phyloP scores from a whole-genome alignment of 2,888 invertebrate genomes.

The Oligia fasciuncula region DNA sequence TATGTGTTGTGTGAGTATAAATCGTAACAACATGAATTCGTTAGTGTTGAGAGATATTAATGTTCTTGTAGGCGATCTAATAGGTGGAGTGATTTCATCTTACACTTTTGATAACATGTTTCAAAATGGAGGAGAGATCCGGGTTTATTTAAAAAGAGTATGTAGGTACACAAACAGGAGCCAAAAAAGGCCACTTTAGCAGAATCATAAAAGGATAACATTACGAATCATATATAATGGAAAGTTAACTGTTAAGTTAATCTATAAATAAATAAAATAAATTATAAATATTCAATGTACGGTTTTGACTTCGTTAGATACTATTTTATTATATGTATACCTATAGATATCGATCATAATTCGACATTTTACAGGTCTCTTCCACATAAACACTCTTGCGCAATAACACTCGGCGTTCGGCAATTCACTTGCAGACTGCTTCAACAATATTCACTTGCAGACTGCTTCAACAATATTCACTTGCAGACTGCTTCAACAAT shows the following conservation, averaged over 20 bases:
- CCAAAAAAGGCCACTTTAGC: too few relatives aligned
- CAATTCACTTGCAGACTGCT: not conserved
- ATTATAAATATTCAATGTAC: too few relatives aligned
- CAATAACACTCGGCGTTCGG: not conserved
- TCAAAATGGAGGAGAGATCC: conserved; percentile 4
- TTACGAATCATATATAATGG: too few relatives aligned
- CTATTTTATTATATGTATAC: too few relatives aligned
- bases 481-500: not conserved
- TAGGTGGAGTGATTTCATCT: not conserved
- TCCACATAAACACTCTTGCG: not conserved
- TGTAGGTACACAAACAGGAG: not conserved
- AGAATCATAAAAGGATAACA: too few relatives aligned
- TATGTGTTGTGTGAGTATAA: not conserved
- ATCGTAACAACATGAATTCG: not conserved
- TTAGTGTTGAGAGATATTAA: conserved; percentile 9
- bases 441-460: not conserved
- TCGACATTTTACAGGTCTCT: not conserved
- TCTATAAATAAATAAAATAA: too few relatives aligned
- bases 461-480: not conserved
- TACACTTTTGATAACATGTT: conserved; percentile 5
- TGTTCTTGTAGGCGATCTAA: too few relatives aligned
- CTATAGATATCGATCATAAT: not conserved
- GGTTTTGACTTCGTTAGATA: too few relatives aligned
- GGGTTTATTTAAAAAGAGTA: conserved; percentile 6
- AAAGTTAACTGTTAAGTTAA: too few relatives aligned